These are phyloP conservation scores for Phyllopteryx taeniolatus DNA, from an alignment of 2,113 vertebrate species.

Conservation along the genomic window DNA sequence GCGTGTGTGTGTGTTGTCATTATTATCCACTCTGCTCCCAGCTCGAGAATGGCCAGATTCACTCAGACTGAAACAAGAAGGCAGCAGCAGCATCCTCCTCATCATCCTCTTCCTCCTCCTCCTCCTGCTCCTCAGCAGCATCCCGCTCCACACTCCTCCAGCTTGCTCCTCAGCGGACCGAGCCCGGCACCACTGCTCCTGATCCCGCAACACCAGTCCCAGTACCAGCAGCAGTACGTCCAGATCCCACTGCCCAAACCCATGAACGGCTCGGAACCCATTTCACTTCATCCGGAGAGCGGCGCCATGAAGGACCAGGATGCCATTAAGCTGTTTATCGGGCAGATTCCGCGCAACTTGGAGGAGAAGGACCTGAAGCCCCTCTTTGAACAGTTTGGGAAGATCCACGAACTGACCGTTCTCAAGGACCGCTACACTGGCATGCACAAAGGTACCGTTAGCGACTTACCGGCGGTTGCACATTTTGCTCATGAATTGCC, in stretches of 20 bases:
- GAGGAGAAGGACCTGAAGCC: slow-evolving; percentile 96
- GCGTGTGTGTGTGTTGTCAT: slow-evolving; percentile 74
- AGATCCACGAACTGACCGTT: slow-evolving; percentile 97
- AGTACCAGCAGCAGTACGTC: slow-evolving; percentile 82
- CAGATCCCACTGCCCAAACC: slow-evolving; percentile 83
- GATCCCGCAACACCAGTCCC: slow-evolving; percentile 76
- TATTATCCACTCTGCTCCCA: slow-evolving; percentile 82
- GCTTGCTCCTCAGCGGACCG: slow-evolving; percentile 76
- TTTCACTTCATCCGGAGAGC: slow-evolving; percentile 86
- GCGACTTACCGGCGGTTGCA: slow-evolving; percentile 14
- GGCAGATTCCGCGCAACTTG: slow-evolving; percentile 96
- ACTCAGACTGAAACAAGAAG: slow-evolving; percentile 88
- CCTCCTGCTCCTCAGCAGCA: slow-evolving; percentile 69
- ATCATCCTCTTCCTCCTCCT: slow-evolving; percentile 44
- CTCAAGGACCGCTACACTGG: slow-evolving; percentile 97
- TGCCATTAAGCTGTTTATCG: slow-evolving; percentile 98
- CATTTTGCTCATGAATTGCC: not conserved
- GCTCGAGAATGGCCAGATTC: slow-evolving; percentile 92
- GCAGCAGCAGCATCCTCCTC: slow-evolving; percentile 76
- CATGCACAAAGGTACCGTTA: slow-evolving; percentile 94
- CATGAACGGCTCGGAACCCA: slow-evolving; percentile 92
- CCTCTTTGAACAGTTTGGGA: slow-evolving; percentile 97
- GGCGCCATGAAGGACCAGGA: slow-evolving; percentile 95
- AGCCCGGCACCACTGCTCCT: slow-evolving; percentile 73
- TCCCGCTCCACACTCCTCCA: slow-evolving; percentile 71